A percentile compares a stretch with the other conserved stretches of the same genome.
These are phyloP conservation scores for Auanema freiburgensis DNA, from an alignment of 2,888 invertebrate genomes.

Conservation along the genomic window DNA sequence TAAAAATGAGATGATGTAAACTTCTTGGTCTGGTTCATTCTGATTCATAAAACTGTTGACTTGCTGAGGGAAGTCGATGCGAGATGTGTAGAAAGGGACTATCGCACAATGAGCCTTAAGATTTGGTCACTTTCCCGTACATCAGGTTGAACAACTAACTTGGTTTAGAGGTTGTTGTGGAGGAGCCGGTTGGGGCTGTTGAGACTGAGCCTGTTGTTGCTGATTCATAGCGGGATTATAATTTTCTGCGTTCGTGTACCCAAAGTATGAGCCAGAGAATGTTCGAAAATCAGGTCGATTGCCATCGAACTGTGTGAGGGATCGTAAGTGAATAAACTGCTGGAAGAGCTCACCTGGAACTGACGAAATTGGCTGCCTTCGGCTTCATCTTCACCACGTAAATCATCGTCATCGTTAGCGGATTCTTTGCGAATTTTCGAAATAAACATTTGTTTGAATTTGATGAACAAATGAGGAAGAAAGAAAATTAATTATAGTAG, in stretches of 20 bases:
- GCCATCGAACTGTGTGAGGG: neutral
- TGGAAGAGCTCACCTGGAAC: neutral
- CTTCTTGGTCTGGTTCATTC: neutral
- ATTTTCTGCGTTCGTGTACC: too few species aligned
- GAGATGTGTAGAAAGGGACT: neutral
- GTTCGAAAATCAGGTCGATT: neutral
- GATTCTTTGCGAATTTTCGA: neutral
- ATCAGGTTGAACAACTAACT: too few species aligned
- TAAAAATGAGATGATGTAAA: neutral
- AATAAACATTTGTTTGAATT: too few species aligned
- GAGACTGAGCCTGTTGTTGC: too few species aligned
- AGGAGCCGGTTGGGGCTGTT: too few species aligned
- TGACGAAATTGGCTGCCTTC: slow-evolving; percentile 15
- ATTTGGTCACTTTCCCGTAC: too few species aligned
- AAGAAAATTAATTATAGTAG: too few species aligned
- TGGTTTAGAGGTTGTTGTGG: too few species aligned
- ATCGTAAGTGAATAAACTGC: neutral
- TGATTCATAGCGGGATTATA: too few species aligned
- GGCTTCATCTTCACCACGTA: slow-evolving; percentile 18
- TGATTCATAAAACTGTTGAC: slow-evolving; percentile 7
- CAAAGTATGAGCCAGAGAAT: neutral
- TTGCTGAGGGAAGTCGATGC: neutral
- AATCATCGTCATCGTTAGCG: slow-evolving; percentile 15
- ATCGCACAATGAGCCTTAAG: neutral
- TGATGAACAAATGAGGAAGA: too few species aligned